These are phyloP conservation scores for Balanococcus diminutus DNA, from an alignment of 2,888 invertebrate genomes.

Conservation along the genomic window DNA sequence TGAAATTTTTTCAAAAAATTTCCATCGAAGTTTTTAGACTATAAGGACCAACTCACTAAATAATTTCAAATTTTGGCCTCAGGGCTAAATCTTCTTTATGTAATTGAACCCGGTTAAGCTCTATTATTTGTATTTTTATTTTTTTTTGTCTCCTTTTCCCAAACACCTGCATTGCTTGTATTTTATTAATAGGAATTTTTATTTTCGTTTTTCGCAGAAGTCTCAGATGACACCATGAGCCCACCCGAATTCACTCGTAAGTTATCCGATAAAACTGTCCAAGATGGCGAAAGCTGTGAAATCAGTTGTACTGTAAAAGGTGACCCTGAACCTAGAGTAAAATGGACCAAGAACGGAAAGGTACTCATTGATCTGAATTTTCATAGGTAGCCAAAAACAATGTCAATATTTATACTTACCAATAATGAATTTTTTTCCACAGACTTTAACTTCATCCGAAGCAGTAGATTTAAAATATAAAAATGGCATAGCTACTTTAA, in stretches of 20 bases:
- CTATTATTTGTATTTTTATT: background rate
- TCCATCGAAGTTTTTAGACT: too few relatives aligned
- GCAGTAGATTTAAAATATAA: conserved; percentile 91
- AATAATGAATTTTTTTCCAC: background rate
- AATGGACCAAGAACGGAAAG: conserved; percentile 88
- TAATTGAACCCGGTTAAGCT: background rate
- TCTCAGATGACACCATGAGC: conserved; percentile 88
- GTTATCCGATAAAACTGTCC: conserved; percentile 75
- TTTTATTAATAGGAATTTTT: too few relatives aligned
- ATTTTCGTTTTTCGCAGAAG: conserved; percentile 71
- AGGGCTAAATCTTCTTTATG: too few relatives aligned
- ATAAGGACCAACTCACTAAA: too few relatives aligned
- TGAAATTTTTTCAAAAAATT: too few relatives aligned
- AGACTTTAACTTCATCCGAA: conserved; percentile 74
- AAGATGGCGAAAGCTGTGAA: conserved; percentile 85
- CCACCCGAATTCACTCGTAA: conserved; percentile 82
- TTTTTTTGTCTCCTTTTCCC: too few relatives aligned
- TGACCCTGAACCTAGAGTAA: conserved; percentile 90
- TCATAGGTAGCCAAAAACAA: background rate
- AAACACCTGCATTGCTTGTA: too few relatives aligned
- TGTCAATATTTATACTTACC: background rate
- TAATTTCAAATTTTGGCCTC: too few relatives aligned
- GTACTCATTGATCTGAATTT: background rate
- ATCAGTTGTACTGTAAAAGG: conserved; percentile 85
- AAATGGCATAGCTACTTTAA: conserved; percentile 83